Percentiles rank a stretch among this genome's conserved stretches.
Evolutionary conservation across 2,113 vertebrate genomes (phyloP).

Genomic region (Serilophus lunatus): DNA sequence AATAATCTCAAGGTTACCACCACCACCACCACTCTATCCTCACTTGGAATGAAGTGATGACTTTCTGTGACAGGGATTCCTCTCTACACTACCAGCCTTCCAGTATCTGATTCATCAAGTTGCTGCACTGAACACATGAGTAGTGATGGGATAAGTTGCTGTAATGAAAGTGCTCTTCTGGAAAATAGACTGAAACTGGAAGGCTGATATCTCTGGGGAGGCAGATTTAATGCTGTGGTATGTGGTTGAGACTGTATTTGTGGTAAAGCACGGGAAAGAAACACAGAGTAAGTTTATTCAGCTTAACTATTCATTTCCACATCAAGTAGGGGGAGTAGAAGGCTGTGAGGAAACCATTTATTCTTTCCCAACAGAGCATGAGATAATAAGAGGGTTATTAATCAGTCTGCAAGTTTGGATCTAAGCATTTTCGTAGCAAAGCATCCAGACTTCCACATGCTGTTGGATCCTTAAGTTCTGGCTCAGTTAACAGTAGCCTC

Average conservation of each 20-base stretch:
- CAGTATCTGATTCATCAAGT: neutral
- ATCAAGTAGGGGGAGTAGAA: neutral
- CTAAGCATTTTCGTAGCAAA: neutral
- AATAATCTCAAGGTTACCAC: neutral
- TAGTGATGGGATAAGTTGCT: neutral
- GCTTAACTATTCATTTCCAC: slow-evolving; percentile 4
- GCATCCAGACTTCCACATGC: neutral
- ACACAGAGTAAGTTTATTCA: neutral
- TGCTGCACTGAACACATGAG: neutral
- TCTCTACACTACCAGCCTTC: neutral
- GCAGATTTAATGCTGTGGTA: neutral
- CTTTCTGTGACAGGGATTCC: neutral
- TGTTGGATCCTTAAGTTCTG: neutral
- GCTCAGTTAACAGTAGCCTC: neutral
- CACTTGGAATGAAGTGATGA: neutral
- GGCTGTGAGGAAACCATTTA: neutral
- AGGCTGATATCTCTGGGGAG: neutral
- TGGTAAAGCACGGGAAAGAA: neutral
- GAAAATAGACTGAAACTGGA: neutral
- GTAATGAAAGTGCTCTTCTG: neutral
- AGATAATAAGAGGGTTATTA: neutral
- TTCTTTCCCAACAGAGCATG: neutral
- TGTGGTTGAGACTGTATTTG: neutral
- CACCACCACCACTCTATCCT: neutral
- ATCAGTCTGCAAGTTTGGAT: neutral